Percentiles rank a stretch among this genome's conserved stretches.
phyloP scores from a whole-genome alignment of 2,888 invertebrate genomes.

The Diachrysia chrysitis region DNA sequence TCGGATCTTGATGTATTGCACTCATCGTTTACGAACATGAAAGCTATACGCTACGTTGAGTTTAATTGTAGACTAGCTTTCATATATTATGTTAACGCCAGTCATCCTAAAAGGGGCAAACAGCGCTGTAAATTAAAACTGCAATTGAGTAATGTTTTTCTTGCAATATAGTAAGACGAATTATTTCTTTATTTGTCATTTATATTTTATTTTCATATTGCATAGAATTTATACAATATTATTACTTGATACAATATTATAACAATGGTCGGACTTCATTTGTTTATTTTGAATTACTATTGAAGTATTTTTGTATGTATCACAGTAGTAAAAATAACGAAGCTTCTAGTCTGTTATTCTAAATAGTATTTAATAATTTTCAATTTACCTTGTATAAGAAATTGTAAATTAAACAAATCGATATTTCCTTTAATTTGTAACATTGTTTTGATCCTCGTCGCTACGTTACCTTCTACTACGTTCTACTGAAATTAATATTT shows the following conservation, averaged over 20 bases:
- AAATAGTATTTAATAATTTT: neutral
- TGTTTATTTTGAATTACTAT: too few relatives aligned
- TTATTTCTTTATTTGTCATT: too few relatives aligned
- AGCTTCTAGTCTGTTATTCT: neutral
- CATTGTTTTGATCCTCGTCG: conserved; percentile 2
- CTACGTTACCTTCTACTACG: neutral
- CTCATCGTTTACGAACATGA: conserved; percentile 25
- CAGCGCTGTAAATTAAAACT: too few relatives aligned
- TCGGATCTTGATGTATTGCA: conserved; percentile 38
- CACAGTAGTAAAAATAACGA: neutral
- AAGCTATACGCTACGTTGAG: neutral
- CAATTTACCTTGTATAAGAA: neutral
- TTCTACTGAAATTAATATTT: neutral
- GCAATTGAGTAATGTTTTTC: too few relatives aligned
- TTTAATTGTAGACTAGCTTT: neutral
- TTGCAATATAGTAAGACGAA: too few relatives aligned
- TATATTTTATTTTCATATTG: too few relatives aligned
- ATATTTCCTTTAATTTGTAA: neutral
- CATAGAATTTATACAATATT: too few relatives aligned
- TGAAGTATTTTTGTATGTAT: too few relatives aligned
- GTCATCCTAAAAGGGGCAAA: neutral
- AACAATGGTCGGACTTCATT: too few relatives aligned
- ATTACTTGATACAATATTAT: too few relatives aligned
- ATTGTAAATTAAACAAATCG: neutral
- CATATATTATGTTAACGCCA: neutral